Evolutionary conservation across 2,797 vertebrate species (phyloP).

Genomic region (Rhodeus uyekii): DNA sequence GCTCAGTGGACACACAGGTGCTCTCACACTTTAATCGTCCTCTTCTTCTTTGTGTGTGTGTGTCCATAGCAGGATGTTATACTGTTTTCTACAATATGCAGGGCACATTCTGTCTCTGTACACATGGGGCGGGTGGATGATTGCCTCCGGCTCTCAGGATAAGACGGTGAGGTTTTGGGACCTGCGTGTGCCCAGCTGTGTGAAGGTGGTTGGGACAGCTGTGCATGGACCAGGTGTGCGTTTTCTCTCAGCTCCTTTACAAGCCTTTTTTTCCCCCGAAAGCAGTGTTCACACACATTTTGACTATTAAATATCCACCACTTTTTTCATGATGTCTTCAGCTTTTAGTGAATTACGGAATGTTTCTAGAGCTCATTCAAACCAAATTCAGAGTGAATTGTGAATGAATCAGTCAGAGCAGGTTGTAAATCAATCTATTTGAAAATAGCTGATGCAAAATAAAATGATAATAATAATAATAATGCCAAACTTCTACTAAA

Average conservation of each 20-base stretch:
- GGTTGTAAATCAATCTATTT: not conserved
- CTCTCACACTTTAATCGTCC: not conserved
- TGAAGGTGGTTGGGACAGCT: slow-evolving; percentile 91
- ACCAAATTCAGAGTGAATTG: not conserved
- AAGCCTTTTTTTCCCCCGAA: not conserved
- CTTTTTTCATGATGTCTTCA: not conserved
- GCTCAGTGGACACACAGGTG: slow-evolving; percentile 92
- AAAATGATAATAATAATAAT: too few relatives aligned
- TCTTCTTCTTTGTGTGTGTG: not conserved
- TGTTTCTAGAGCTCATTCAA: not conserved
- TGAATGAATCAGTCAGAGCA: not conserved
- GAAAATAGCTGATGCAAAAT: not conserved
- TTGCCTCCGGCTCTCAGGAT: slow-evolving; percentile 97
- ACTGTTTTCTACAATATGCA: slow-evolving; percentile 56
- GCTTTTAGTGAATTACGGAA: not conserved
- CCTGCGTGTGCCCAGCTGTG: slow-evolving; percentile 94
- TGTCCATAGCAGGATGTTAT: not conserved
- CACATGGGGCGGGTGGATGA: slow-evolving; percentile 98
- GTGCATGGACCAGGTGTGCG: slow-evolving; percentile 90
- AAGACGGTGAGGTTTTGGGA: slow-evolving; percentile 99
- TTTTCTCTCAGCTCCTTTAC: not conserved
- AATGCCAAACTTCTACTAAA: too few relatives aligned
- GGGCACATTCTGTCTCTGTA: slow-evolving; percentile 97
- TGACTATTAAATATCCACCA: not conserved
- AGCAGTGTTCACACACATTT: not conserved